Conservation (phyloP, 2,797 vertebrate genomes). For the Anolis apletophallus region DNA sequence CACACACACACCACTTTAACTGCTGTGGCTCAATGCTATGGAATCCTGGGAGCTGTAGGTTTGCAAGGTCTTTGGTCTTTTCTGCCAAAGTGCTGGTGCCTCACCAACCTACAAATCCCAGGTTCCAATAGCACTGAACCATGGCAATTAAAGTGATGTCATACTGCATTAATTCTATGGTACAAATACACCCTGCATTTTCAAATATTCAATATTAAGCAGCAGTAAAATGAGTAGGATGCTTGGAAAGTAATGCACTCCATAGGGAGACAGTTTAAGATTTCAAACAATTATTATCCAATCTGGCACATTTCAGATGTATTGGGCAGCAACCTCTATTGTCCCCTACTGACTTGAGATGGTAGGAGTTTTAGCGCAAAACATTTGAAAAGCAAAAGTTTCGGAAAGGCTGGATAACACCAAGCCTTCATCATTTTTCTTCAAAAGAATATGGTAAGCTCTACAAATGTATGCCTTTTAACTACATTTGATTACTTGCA, state of each 20-base stretch:
- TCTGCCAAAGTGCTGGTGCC: too few species aligned
- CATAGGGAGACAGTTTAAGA: background rate
- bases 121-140: too few species aligned
- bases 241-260: background rate
- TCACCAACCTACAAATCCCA: too few species aligned
- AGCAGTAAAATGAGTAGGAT: background rate
- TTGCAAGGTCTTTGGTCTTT: too few species aligned
- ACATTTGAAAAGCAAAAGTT: background rate
- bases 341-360: background rate
- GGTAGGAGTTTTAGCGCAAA: background rate
- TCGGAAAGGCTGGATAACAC: background rate
- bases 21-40: too few species aligned
- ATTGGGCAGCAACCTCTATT: background rate
- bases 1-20: too few species aligned
- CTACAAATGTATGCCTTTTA: background rate
- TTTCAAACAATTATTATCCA: background rate
- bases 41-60: too few species aligned
- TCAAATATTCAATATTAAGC: background rate
- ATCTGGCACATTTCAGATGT: background rate
- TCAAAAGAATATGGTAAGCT: background rate
- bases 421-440: background rate
- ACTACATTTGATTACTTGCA: background rate
- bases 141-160: too few species aligned
- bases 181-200: too few species aligned
- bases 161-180: too few species aligned